A percentile compares a stretch with the other conserved stretches of the same genome.
Evolutionary conservation across 2,888 invertebrate species (phyloP).

Genomic region (Caenorhabditis sulstoni): DNA sequence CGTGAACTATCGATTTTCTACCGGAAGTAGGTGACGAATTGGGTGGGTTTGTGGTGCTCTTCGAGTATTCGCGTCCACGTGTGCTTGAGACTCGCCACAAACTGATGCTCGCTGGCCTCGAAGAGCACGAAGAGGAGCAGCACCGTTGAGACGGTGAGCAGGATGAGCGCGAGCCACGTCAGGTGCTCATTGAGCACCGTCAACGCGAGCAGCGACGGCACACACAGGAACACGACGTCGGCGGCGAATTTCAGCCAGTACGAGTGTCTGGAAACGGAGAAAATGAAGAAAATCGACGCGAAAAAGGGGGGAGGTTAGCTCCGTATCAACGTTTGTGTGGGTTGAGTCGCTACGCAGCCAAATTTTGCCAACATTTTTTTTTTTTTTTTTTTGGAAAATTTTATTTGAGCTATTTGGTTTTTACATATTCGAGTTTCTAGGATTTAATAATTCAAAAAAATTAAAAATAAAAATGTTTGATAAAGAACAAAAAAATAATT

Average conservation of each 20-base stretch:
- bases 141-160: slow-evolving; percentile 31
- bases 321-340: no score
- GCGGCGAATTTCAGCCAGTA: slow-evolving; percentile 73
- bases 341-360: no score
- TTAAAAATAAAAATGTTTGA: no score
- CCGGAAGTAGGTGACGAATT: slow-evolving; percentile 73
- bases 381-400: slow-evolving; percentile 2
- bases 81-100: slow-evolving; percentile 14
- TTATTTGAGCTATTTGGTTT: background rate
- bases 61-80: slow-evolving; percentile 65
- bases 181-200: slow-evolving; percentile 63
- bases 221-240: slow-evolving; percentile 71
- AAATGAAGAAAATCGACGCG: no score
- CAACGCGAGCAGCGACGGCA: slow-evolving; percentile 64
- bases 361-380: background rate
- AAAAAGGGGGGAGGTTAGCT: no score
- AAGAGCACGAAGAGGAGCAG: slow-evolving; percentile 37
- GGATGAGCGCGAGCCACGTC: slow-evolving; percentile 17
- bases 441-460: no score
- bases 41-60: slow-evolving; percentile 69
- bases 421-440: no score
- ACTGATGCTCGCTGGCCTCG: slow-evolving; percentile 41
- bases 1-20: no score
- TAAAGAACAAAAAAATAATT: no score
- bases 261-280: slow-evolving; percentile 21